Conservation (phyloP, 2,888 invertebrate genomes). For the Eupithecia pulchellata region DNA sequence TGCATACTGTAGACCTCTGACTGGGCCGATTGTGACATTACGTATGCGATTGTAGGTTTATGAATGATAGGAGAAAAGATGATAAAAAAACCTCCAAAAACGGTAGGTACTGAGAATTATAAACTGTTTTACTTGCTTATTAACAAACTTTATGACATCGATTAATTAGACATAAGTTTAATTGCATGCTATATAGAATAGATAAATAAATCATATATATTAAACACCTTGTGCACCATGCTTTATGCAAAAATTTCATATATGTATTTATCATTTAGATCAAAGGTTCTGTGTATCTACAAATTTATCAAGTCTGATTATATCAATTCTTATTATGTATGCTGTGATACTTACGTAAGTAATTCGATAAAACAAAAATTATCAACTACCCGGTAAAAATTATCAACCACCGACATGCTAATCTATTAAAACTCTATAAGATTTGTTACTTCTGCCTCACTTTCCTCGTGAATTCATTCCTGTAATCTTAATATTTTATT, state of each 20-base stretch:
- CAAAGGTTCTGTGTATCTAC: not conserved
- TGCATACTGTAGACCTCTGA: constrained; percentile 60
- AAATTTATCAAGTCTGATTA: not conserved
- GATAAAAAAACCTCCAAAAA: not conserved
- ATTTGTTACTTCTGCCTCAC: not conserved
- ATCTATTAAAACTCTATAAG: not conserved
- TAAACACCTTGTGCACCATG: too few relatives aligned
- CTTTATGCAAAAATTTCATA: too few relatives aligned
- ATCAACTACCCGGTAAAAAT: not conserved
- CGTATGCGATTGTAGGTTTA: constrained; percentile 42
- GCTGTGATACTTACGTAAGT: not conserved
- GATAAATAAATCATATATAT: too few relatives aligned
- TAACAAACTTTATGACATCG: too few relatives aligned
- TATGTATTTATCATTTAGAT: too few relatives aligned
- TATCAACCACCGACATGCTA: not conserved
- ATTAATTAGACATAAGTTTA: too few relatives aligned
- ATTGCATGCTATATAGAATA: too few relatives aligned
- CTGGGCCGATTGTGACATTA: constrained; percentile 56
- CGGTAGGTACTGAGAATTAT: too few relatives aligned
- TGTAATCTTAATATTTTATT: not conserved
- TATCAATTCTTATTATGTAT: not conserved
- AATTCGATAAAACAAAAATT: not conserved
- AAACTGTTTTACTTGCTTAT: too few relatives aligned
- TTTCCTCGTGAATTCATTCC: not conserved
- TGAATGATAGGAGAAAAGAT: constrained; percentile 9